Evolutionary conservation across 2,797 vertebrate species (phyloP).

Genomic region (Pseudocheirus occidentalis): DNA sequence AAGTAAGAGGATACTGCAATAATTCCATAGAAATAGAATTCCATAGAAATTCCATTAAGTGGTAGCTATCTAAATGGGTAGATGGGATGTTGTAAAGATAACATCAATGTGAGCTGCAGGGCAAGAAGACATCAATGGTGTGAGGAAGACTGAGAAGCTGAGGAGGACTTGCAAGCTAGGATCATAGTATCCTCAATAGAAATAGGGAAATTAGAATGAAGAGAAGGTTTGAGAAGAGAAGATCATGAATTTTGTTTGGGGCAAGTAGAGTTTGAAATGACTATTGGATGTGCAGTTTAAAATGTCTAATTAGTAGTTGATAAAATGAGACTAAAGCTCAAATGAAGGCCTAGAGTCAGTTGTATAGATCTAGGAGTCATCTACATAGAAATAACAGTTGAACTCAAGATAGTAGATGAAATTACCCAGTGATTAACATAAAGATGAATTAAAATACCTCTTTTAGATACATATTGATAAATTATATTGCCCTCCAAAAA

Average conservation of each 20-base stretch:
- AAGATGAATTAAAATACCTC: background rate
- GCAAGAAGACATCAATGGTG: too few relatives aligned
- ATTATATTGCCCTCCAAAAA: background rate
- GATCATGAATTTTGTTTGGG: background rate
- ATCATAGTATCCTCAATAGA: background rate
- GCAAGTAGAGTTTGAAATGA: background rate
- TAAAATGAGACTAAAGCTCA: background rate
- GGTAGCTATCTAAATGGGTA: background rate
- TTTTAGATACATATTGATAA: slow-evolving; percentile 41
- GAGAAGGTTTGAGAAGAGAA: background rate
- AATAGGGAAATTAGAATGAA: background rate
- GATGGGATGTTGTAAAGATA: background rate
- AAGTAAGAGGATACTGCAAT: background rate
- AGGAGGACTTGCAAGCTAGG: background rate
- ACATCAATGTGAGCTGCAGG: background rate
- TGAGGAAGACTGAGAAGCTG: background rate
- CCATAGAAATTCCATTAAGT: background rate
- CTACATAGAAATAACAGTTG: background rate
- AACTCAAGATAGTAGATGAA: background rate
- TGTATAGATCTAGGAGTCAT: background rate
- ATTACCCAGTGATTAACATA: background rate
- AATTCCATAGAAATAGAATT: background rate
- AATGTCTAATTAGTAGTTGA: background rate
- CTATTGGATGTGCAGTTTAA: background rate
- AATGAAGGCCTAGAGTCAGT: background rate